Percentiles rank a stretch among this genome's conserved stretches.
These are phyloP conservation scores for Dicyrtoma fusca DNA, from an alignment of 2,888 invertebrate species.

Conservation along the genomic window DNA sequence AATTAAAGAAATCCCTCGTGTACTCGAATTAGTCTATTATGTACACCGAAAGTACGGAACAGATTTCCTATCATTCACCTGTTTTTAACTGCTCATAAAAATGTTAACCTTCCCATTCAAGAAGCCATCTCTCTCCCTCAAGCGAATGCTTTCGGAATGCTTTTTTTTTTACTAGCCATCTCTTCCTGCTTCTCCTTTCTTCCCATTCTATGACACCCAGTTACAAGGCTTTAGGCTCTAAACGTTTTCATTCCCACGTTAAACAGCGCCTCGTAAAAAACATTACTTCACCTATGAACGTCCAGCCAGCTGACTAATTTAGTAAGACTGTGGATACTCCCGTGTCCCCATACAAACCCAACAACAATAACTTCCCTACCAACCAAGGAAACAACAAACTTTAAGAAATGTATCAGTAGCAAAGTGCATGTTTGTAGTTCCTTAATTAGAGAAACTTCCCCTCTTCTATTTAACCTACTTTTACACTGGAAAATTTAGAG, in stretches of 20 bases:
- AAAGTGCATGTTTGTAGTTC: too few species aligned
- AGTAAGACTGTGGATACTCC: background rate
- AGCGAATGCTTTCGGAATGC: background rate
- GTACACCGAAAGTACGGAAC: background rate
- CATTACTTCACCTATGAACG: background rate
- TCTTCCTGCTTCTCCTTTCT: constrained; percentile 4
- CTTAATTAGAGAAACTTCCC: too few species aligned
- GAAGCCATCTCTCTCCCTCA: background rate
- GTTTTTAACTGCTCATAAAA: constrained; percentile 32
- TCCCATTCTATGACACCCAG: background rate
- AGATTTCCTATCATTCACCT: constrained; percentile 21
- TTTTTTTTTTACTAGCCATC: background rate
- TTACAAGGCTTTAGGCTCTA: constrained; percentile 15
- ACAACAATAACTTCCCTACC: background rate
- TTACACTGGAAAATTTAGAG: too few species aligned
- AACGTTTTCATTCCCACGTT: constrained; percentile 13
- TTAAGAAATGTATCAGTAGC: too few species aligned
- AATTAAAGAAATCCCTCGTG: background rate
- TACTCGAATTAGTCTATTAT: background rate
- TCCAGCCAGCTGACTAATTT: background rate
- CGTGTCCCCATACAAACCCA: background rate
- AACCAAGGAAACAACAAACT: too few species aligned
- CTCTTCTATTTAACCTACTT: too few species aligned
- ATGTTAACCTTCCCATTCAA: constrained; percentile 24
- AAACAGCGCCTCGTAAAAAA: constrained; percentile 16